Base-by-base conservation (phyloP, 2,113 vertebrate species). In the Smithornis capensis region DNA sequence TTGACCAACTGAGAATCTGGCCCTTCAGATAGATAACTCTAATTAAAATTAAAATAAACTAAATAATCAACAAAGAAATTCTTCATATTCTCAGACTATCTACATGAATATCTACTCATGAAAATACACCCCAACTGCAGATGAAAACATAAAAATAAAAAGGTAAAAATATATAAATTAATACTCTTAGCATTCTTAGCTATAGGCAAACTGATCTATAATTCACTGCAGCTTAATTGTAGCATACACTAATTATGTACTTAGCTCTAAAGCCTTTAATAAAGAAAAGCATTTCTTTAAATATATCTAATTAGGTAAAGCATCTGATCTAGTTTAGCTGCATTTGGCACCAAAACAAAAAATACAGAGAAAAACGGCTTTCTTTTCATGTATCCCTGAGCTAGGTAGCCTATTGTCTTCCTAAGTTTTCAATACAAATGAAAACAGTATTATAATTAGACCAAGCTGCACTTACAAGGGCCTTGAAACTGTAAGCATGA, bases 211-310 rank as follows among this genome's bases (percentile, higher is more conserved):
- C 81, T 68, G 35, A 91, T 95, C 73, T 84, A 67, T 87, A 96
- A 92, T 63, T 94, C 62, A 40, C 62, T 84, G 57, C 12, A 82
- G 49, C 24, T 96, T 93, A 91, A 69, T 91, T 91, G 49, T 65
- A 92, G 44, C 44, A 59, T 71, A 71, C 49, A 27, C 31, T 79
- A 93, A 95, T 96, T 87, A 96, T 79, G 50, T 68, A 53, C 87
- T 96, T 96, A 95, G 11, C n/a, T 90, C 44, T 90, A 91, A 96
- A 94, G 75, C 70, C 85, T 94, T 96, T 94, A 94, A 87, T 94
- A 84, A 85, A 94, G 84, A 78, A 89, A 94, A 91, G 15, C 11
- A 84, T 83, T 89, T 93, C 8, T 85, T 95, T 85, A 93, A 94
- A 91, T 93, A 64, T 60, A 76, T 64, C 67, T 93, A 94, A 93